Conservation (phyloP, 2,888 invertebrate genomes). For the Chorisops tibialis region DNA sequence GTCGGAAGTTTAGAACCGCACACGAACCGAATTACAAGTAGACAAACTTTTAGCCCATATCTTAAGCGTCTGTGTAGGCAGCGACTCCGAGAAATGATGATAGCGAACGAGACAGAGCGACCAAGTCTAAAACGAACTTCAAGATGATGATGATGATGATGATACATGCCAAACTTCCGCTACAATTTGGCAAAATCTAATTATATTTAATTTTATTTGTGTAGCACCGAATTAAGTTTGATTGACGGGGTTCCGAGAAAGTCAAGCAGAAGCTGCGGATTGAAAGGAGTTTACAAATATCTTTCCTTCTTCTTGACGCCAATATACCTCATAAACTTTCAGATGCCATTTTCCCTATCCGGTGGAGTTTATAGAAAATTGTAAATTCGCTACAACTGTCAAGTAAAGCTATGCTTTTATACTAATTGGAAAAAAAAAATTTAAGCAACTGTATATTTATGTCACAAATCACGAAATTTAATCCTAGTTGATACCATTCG, state of each 20-base stretch:
- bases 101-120: background rate
- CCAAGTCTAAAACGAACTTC: background rate
- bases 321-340: no score
- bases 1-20: background rate
- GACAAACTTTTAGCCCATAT: background rate
- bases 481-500: conserved; percentile 10
- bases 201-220: conserved; percentile 22
- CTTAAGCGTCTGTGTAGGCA: no score
- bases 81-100: background rate
- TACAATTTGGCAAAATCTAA: conserved; percentile 19
- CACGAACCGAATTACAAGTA: background rate
- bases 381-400: no score
- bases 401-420: conserved; percentile 1
- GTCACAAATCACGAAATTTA: conserved; percentile 18
- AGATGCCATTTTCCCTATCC: no score
- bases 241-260: conserved; percentile 8
- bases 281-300: no score
- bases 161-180: conserved; percentile 5
- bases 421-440: conserved; percentile 20
- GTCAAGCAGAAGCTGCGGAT: no score
- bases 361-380: no score
- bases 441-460: background rate
- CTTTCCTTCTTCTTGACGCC: no score
- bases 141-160: background rate
- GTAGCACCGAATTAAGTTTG: conserved; percentile 18